Conservation (phyloP, 2,888 invertebrate species). For the Capitulum mitella region DNA sequence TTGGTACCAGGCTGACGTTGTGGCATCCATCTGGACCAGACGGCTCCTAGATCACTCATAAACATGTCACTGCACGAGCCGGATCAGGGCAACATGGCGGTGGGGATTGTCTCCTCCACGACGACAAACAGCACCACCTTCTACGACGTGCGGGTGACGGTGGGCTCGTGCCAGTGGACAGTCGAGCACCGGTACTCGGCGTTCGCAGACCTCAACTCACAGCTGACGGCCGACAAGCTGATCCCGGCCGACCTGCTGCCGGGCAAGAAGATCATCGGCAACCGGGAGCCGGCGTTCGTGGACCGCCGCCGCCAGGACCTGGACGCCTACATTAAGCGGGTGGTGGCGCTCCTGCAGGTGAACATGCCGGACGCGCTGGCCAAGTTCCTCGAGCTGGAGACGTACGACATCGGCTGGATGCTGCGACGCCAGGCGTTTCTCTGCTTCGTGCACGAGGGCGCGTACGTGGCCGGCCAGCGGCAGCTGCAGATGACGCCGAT, state of each 20-base stretch:
- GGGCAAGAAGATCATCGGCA: constrained; percentile 86
- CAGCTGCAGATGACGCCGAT: not conserved
- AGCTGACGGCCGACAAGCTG: constrained; percentile 69
- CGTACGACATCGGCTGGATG: constrained; percentile 82
- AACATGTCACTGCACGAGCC: not conserved
- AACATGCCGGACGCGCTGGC: constrained; percentile 73
- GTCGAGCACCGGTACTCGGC: constrained; percentile 82
- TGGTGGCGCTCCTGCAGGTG: constrained; percentile 37
- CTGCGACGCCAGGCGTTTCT: constrained; percentile 72
- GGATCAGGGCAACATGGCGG: not conserved
- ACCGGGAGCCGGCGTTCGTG: constrained; percentile 78
- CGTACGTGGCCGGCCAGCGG: not conserved
- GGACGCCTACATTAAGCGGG: constrained; percentile 60
- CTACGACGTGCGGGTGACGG: constrained; percentile 34
- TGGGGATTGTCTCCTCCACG: not conserved
- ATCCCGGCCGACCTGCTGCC: constrained; percentile 78
- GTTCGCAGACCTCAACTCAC: constrained; percentile 78
- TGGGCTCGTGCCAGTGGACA: constrained; percentile 61
- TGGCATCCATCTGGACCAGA: too few relatives aligned
- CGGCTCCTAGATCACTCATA: too few relatives aligned
- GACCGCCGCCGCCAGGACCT: constrained; percentile 71
- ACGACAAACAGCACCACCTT: constrained; percentile 32
- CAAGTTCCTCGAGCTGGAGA: constrained; percentile 76
- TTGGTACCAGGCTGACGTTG: too few relatives aligned
- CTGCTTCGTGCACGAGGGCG: not conserved